Conservation (phyloP, 2,113 vertebrate genomes). For the Octodon degus region DNA sequence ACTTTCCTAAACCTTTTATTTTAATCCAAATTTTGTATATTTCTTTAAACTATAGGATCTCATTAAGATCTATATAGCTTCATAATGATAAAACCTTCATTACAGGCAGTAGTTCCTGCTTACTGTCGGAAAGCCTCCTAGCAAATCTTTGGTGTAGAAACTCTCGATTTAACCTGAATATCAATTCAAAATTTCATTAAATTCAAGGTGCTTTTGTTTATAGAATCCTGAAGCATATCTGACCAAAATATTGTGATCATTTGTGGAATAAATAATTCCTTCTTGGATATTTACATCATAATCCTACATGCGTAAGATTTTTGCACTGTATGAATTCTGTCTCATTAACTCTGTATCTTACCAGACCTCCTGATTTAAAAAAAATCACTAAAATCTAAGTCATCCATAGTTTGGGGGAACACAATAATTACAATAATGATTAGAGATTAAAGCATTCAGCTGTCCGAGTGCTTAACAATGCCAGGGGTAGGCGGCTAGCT, state of each 20-base stretch:
- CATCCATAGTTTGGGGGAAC: background rate
- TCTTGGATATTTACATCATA: background rate
- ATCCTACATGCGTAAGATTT: background rate
- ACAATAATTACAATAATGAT: slow-evolving; percentile 30
- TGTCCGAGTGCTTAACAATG: background rate
- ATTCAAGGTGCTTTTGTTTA: background rate
- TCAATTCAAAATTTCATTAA: background rate
- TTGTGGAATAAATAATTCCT: background rate
- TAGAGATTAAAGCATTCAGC: background rate
- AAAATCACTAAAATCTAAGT: background rate
- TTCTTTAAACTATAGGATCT: background rate
- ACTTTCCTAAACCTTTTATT: background rate
- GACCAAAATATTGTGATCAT: background rate
- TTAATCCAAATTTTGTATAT: background rate
- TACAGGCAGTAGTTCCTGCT: background rate
- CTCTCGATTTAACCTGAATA: background rate
- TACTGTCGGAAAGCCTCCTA: rapidly evolving
- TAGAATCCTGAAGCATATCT: background rate
- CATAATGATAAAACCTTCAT: background rate
- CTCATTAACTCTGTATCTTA: background rate
- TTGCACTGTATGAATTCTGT: background rate
- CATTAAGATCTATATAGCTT: rapidly evolving
- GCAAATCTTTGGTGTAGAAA: background rate
- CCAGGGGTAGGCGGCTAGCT: background rate
- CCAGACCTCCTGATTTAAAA: background rate